Conservation (phyloP, 2,113 vertebrate species). For the Vimba vimba region DNA sequence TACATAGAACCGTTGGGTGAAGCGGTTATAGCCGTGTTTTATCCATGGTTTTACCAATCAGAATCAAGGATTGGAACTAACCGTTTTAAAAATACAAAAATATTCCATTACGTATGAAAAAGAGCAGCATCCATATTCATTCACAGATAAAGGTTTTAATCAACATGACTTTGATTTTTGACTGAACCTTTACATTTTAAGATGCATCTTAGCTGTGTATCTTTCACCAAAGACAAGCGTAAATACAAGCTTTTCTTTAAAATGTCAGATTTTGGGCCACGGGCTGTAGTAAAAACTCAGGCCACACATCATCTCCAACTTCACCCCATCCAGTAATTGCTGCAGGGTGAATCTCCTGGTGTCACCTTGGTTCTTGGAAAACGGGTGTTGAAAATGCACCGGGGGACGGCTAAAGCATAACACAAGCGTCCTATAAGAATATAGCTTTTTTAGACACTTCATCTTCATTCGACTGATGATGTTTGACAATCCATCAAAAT, state of each 20-base stretch:
- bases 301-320: not conserved
- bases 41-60: too few species aligned
- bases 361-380: not conserved
- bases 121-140: too few species aligned
- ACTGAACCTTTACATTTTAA: not conserved
- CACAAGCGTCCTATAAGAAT: not conserved
- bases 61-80: too few species aligned
- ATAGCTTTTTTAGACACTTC: not conserved
- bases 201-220: not conserved
- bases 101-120: too few species aligned
- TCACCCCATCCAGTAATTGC: not conserved
- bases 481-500: constrained; percentile 41
- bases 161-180: not conserved
- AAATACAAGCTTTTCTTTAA: not conserved
- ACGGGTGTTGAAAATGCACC: not conserved
- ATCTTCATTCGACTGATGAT: constrained; percentile 17
- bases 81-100: too few species aligned
- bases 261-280: constrained; percentile 19
- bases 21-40: too few species aligned
- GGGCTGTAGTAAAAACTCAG: not conserved
- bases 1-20: too few species aligned
- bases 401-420: not conserved
- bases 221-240: not conserved
- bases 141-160: not conserved
- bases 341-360: not conserved